Percentiles rank a stretch among this genome's conserved stretches.
Conservation (phyloP, 2,797 vertebrate genomes). For the Manis crassicaudata region DNA sequence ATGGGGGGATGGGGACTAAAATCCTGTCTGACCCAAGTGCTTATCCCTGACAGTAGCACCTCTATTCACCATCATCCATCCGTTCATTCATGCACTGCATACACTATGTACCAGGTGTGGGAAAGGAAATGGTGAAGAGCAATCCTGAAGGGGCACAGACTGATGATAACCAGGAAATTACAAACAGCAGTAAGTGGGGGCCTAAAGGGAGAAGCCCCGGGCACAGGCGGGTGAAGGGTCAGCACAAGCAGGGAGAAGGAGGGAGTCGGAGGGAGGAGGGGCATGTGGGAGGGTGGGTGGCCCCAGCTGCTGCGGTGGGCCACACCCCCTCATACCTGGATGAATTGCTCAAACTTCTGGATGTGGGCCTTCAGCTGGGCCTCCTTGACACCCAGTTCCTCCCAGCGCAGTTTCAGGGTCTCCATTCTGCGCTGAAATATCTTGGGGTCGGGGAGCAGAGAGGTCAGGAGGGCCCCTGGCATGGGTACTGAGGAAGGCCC, state of each 20-base stretch:
- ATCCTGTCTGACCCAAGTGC: background rate
- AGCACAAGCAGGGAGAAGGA: background rate
- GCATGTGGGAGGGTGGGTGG: too few relatives aligned
- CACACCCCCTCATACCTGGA: constrained; percentile 74
- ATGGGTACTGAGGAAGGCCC: background rate
- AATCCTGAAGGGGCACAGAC: background rate
- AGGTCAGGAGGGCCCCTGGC: background rate
- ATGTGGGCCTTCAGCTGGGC: constrained; percentile 78
- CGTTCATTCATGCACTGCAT: background rate
- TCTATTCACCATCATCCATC: background rate
- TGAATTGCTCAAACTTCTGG: constrained; percentile 69
- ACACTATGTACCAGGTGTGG: background rate
- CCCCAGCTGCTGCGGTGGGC: background rate
- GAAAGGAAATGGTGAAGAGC: background rate
- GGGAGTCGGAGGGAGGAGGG: fast-evolving
- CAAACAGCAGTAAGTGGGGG: background rate
- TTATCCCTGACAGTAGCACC: background rate
- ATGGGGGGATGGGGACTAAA: background rate
- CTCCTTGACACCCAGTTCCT: constrained; percentile 67
- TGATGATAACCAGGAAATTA: background rate
- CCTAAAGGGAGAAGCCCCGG: background rate
- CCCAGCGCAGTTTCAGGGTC: constrained; percentile 71
- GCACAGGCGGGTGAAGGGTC: background rate
- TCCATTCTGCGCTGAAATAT: constrained; percentile 76
- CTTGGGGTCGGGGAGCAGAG: constrained; percentile 51